Conservation (phyloP, 2,797 vertebrate species). For the Acanthurus leucopareius region DNA sequence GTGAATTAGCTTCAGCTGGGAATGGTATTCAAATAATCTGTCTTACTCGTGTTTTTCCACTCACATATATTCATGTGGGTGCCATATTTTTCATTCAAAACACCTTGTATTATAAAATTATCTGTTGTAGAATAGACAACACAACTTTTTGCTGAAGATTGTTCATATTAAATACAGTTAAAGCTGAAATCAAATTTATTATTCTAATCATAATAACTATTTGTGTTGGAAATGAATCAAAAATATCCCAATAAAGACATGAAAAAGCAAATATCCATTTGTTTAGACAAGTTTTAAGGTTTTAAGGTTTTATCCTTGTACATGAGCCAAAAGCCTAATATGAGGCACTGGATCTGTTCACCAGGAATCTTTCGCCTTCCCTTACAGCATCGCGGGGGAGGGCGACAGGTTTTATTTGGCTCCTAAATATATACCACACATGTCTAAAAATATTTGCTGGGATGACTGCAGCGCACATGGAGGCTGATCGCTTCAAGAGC, state of each 20-base stretch:
- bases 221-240: background rate
- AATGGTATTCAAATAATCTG: background rate
- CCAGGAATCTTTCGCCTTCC: slow-evolving; percentile 49
- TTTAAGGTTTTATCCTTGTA: background rate
- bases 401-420: slow-evolving; percentile 55
- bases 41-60: background rate
- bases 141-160: no score
- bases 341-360: slow-evolving; percentile 26
- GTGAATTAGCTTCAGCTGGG: background rate
- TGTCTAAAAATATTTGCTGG: slow-evolving; percentile 43
- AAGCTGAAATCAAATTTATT: background rate
- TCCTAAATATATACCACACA: slow-evolving; percentile 58
- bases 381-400: background rate
- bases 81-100: background rate
- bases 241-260: background rate
- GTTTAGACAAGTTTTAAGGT: background rate
- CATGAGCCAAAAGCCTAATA: slow-evolving; percentile 19
- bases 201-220: background rate
- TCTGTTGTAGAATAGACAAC: background rate
- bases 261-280: background rate
- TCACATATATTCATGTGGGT: background rate
- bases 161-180: no score
- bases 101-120: no score
- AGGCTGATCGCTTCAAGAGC: slow-evolving; percentile 21
- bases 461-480: slow-evolving; percentile 35